Evolutionary conservation across 2,113 vertebrate genomes (phyloP).

Genomic region (Ptychochromis oligacanthus): DNA sequence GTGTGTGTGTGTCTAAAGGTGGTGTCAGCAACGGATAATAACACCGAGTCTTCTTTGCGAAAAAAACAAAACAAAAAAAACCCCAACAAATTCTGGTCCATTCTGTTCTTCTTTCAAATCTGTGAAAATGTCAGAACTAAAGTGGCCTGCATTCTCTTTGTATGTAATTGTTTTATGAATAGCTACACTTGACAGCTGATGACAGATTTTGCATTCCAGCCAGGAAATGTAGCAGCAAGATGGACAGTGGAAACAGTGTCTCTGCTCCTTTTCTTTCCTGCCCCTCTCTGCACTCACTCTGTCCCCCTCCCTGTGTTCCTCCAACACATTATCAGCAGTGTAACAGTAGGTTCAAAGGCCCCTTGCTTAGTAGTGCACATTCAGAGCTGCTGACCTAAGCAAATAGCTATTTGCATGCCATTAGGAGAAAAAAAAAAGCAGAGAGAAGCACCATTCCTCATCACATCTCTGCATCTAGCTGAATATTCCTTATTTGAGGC

Average conservation of each 20-base stretch:
- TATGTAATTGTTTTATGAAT: conserved; percentile 47
- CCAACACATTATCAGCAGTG: conserved; percentile 55
- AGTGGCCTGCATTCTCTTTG: conserved; percentile 31
- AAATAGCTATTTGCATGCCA: conserved; percentile 74
- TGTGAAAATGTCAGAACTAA: conserved; percentile 70
- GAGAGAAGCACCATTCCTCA: conserved; percentile 68
- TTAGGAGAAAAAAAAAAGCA: conserved; percentile 55
- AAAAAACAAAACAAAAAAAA: conserved; percentile 1
- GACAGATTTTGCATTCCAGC: conserved; percentile 33
- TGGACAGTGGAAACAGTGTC: conserved; percentile 42
- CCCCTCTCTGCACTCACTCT: conserved; percentile 23
- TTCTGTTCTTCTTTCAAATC: conserved; percentile 49
- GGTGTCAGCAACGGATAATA: conserved; percentile 58
- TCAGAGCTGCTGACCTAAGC: conserved; percentile 72
- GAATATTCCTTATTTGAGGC: conserved; percentile 58
- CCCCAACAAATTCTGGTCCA: conserved; percentile 38
- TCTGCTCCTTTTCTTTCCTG: conserved; percentile 12
- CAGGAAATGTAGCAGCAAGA: conserved; percentile 56
- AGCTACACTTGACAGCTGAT: conserved; percentile 44
- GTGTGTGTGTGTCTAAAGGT: conserved; percentile 31
- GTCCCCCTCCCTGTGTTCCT: conserved; percentile 44
- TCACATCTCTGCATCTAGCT: conserved; percentile 57
- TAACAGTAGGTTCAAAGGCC: conserved; percentile 67
- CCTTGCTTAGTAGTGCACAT: conserved; percentile 71
- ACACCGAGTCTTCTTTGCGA: conserved; percentile 32